Conservation (phyloP, 2,888 invertebrate species). For the Axea sp. region DNA sequence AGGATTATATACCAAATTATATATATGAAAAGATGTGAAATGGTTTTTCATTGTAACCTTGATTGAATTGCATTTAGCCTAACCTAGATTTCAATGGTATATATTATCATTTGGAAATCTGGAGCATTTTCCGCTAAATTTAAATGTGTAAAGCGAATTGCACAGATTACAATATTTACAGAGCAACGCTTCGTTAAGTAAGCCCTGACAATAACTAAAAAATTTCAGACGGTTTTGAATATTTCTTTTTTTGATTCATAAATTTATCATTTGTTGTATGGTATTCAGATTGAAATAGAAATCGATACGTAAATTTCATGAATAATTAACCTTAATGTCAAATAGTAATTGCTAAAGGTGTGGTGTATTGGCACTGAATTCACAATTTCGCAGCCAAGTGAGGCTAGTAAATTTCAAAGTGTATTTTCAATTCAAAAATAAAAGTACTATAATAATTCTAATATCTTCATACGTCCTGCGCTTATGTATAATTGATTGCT, state of each 20-base stretch:
- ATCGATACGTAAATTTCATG: too few relatives aligned
- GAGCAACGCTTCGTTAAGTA: too few relatives aligned
- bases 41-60: slow-evolving; percentile 36
- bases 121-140: slow-evolving; percentile 50
- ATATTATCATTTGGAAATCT: slow-evolving; percentile 51
- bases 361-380: slow-evolving; percentile 26
- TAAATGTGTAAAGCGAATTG: slow-evolving; percentile 34
- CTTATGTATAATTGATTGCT: slow-evolving; percentile 17
- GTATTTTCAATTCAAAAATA: slow-evolving; percentile 2
- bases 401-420: slow-evolving; percentile 16
- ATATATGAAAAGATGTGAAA: slow-evolving; percentile 29
- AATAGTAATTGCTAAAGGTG: too few relatives aligned
- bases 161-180: slow-evolving; percentile 21
- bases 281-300: too few relatives aligned
- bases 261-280: too few relatives aligned
- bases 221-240: too few relatives aligned
- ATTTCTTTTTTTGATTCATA: too few relatives aligned
- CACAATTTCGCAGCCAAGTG: slow-evolving; percentile 14
- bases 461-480: slow-evolving; percentile 37
- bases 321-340: too few relatives aligned
- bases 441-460: not conserved
- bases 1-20: too few relatives aligned
- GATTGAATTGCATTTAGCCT: slow-evolving; percentile 29
- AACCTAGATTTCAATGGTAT: slow-evolving; percentile 44
- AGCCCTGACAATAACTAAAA: too few relatives aligned